Conservation (phyloP, 2,113 vertebrate species). For the Elgaria multicarinata region DNA sequence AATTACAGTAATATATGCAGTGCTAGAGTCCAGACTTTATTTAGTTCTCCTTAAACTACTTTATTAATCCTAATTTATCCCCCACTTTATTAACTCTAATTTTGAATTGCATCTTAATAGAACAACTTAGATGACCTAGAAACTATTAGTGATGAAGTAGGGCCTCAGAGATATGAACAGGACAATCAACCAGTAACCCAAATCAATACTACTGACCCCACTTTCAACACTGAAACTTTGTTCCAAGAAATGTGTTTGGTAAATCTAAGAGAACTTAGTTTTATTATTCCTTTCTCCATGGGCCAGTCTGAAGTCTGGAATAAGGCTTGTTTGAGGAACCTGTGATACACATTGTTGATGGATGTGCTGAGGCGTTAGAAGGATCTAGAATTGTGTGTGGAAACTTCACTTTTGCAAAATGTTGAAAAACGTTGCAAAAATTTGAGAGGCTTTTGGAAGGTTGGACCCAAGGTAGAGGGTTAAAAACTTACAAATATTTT, state of each 20-base stretch:
- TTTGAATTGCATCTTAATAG: neutral
- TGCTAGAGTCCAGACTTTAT: neutral
- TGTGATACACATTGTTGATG: neutral
- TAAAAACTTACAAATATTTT: neutral
- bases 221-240: neutral
- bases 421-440: neutral
- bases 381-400: no score
- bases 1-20: constrained; percentile 10
- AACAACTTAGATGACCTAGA: neutral
- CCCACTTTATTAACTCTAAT: constrained; percentile 2
- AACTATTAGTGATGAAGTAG: neutral
- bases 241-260: neutral
- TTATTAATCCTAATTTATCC: constrained; percentile 18
- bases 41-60: constrained; percentile 29
- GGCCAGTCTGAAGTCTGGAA: neutral
- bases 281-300: neutral
- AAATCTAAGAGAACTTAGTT: neutral
- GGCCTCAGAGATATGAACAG: neutral
- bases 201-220: neutral
- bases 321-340: neutral
- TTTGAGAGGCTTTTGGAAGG: neutral
- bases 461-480: neutral
- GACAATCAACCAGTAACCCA: neutral
- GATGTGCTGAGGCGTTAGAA: neutral
- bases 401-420: neutral